These are phyloP conservation scores for Falcunculus frontatus DNA, from an alignment of 2,113 vertebrate genomes.

Conservation along the genomic window DNA sequence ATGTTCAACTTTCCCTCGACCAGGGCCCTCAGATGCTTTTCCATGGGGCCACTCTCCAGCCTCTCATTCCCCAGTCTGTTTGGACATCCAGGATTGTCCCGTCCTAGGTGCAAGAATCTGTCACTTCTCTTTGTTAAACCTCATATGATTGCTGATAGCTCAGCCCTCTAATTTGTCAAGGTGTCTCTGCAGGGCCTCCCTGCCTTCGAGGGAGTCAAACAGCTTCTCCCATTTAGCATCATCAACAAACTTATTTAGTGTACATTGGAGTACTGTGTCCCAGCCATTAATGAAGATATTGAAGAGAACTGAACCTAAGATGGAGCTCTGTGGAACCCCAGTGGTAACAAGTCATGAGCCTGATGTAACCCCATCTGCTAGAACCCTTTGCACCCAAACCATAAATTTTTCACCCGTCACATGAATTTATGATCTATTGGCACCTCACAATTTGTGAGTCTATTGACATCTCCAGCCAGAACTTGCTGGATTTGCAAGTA, in stretches of 20 bases:
- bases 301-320: background rate
- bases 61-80: background rate
- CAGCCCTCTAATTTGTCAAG: background rate
- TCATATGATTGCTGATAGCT: background rate
- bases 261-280: background rate
- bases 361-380: background rate
- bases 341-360: background rate
- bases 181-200: background rate
- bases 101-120: background rate
- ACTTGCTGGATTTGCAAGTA: background rate
- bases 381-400: background rate
- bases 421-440: background rate
- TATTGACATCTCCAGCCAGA: background rate
- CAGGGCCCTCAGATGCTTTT: background rate
- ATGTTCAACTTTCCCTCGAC: accelerated
- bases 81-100: background rate
- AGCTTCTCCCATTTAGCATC: background rate
- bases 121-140: background rate
- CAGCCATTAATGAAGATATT: background rate
- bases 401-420: background rate
- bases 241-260: background rate
- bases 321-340: background rate
- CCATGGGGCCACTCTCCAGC: background rate
- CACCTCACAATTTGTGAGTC: background rate
- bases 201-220: background rate